Percentiles rank a stretch among this genome's conserved stretches.
Evolutionary conservation across 2,888 invertebrate species (phyloP).

Genomic region (Archaeoteleia sp.): DNA sequence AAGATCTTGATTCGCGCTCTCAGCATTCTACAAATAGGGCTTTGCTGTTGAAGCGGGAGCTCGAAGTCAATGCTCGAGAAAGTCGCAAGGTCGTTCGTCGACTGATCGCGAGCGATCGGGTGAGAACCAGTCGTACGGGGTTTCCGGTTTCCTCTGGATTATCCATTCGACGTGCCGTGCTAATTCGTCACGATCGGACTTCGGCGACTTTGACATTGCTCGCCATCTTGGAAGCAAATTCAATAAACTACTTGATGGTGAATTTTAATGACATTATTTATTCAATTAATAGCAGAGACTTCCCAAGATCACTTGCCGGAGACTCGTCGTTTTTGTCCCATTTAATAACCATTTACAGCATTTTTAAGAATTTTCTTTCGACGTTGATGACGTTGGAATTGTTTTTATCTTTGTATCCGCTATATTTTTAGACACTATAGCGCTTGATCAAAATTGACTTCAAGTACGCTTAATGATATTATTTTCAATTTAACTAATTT

Average conservation of each 20-base stretch:
- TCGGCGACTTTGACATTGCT: slow-evolving; percentile 32
- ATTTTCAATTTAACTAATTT: no score
- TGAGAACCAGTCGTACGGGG: slow-evolving; percentile 54
- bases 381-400: no score
- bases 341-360: no score
- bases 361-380: no score
- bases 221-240: slow-evolving; percentile 8
- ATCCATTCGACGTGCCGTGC: slow-evolving; percentile 40
- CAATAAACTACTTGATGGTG: slow-evolving; percentile 10
- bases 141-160: slow-evolving; percentile 53
- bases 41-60: slow-evolving; percentile 24
- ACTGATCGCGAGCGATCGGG: slow-evolving; percentile 56
- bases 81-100: slow-evolving; percentile 68
- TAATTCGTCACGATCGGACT: slow-evolving; percentile 44
- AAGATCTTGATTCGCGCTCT: slow-evolving; percentile 48
- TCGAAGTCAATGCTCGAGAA: slow-evolving; percentile 57
- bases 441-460: no score
- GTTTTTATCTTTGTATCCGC: no score
- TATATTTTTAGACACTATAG: no score
- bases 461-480: no score
- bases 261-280: slow-evolving; percentile 20
- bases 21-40: slow-evolving; percentile 47
- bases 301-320: slow-evolving; percentile 9
- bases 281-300: slow-evolving; percentile 25
- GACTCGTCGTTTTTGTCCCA: background rate